Evolutionary conservation across 2,888 invertebrate species (phyloP), one percentile per base, ranked within the genome.

Genomic region (Entomobrya proxima): DNA sequence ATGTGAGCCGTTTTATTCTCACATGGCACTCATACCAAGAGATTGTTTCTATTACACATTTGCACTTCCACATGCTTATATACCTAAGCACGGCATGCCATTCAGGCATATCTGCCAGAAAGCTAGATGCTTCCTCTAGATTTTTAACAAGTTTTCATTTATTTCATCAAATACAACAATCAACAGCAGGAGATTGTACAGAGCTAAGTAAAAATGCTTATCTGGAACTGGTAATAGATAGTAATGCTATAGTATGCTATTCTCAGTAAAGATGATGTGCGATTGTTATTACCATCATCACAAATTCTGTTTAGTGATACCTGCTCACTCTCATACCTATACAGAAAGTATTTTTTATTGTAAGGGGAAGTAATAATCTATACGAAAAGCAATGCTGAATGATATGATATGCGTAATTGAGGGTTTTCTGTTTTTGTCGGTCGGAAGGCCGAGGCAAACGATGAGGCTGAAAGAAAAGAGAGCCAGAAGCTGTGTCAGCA

Each of bases 131-230:
- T 24, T 40, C 13, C 37, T 76, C 18, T 50, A 13, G 27, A 61
- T 27, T 81, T 81, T 58, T 30, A 72, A 74, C 37, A 52, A 58
- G 40, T 72, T 74, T 81, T 81, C 74, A 74, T 81, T 81, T 64
- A 64, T 40, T 64, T 82, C 82, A 82, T 82, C 82, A 82, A 69
- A 27, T 69, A 81, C 81, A 81, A 81, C 64, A 81, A 81, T 81
- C 58, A 81, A 13, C 81, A 81, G 81, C 74, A 72, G 81, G 74
- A 74, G 72, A 15, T 52, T 55, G 15, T 58, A 58, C 1, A 2
- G 24, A 27, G 55, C 1, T 13, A 4, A 27, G 55, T 30, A 50
- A 21, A 78, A 79, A 52, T 18, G 40, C 58, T 69, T 79, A 69
- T 79, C 67, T 69, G 67, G 79, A 67, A 79, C 52, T 67, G 55